These are phyloP conservation scores for Agrochola circellaris DNA, from an alignment of 2,888 invertebrate species.

Conservation along the genomic window DNA sequence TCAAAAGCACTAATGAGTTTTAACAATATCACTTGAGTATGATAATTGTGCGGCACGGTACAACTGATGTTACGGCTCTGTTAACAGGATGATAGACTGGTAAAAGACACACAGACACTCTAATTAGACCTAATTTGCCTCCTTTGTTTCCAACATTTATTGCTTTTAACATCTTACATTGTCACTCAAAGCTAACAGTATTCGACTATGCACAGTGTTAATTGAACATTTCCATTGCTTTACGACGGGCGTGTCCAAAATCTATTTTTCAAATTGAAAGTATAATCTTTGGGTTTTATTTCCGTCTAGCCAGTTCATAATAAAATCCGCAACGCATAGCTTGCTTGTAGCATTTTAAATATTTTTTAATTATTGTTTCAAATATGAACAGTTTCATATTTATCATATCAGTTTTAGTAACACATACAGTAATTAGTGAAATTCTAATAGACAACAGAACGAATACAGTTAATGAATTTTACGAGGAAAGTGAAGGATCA, in stretches of 20 bases:
- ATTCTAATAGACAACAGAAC: conserved; percentile 45
- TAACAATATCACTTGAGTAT: too few species aligned
- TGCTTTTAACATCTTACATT: conserved; percentile 53
- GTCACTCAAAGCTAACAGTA: conserved; percentile 78
- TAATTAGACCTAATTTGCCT: conserved; percentile 41
- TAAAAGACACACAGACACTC: conserved; percentile 3
- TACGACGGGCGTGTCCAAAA: conserved; percentile 68
- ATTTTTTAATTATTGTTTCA: conserved; percentile 4
- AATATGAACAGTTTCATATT: conserved; percentile 54
- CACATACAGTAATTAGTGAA: conserved; percentile 70
- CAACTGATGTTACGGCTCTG: neutral
- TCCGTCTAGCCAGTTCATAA: conserved; percentile 37
- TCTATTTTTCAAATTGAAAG: conserved; percentile 51
- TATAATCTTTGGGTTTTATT: conserved; percentile 36
- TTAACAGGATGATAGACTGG: neutral
- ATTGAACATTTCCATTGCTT: conserved; percentile 82
- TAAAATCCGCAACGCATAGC: conserved; percentile 18
- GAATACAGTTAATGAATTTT: conserved; percentile 65
- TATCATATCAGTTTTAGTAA: conserved; percentile 65
- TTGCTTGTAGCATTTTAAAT: conserved; percentile 44
- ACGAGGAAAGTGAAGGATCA: conserved; percentile 54
- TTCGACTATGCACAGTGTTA: conserved; percentile 83
- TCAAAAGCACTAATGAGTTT: neutral
- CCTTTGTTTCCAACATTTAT: conserved; percentile 41
- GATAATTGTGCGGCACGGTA: neutral